Conservation (phyloP, 1,140 invertebrate species). For the Listronotus bonariensis region DNA sequence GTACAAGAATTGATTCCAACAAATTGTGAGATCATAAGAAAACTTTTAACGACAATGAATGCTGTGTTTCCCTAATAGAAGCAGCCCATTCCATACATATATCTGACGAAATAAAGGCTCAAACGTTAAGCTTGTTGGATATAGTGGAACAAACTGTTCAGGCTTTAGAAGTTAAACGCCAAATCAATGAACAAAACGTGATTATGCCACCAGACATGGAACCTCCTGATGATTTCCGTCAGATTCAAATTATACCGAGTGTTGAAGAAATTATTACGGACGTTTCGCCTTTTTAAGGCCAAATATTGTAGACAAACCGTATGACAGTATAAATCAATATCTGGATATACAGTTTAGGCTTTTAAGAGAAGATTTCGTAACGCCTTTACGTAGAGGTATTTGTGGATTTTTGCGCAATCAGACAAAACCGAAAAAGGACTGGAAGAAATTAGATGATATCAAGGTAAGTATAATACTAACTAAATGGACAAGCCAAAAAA, state of each 20-base stretch:
- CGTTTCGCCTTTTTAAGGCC: constrained; percentile 60
- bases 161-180: constrained; percentile 43
- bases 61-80: constrained; percentile 53
- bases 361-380: constrained; percentile 74
- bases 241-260: constrained; percentile 57
- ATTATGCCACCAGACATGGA: constrained; percentile 43
- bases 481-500: too few species aligned
- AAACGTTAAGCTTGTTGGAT: constrained; percentile 49
- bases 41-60: constrained; percentile 53
- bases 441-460: constrained; percentile 22
- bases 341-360: constrained; percentile 75
- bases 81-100: constrained; percentile 50
- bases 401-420: constrained; percentile 55
- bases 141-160: constrained; percentile 48
- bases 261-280: constrained; percentile 49
- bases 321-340: constrained; percentile 70
- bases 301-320: constrained; percentile 67
- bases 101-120: constrained; percentile 47
- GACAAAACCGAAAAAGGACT: constrained; percentile 62
- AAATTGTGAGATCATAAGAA: constrained; percentile 51
- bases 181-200: not conserved
- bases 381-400: constrained; percentile 64
- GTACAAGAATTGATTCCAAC: constrained; percentile 54
- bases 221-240: constrained; percentile 57
- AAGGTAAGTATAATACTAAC: not conserved